Percentiles rank a stretch among this genome's conserved stretches.
These are phyloP conservation scores for Paraescarpia echinospica DNA, from an alignment of 1,140 invertebrate genomes.

Conservation along the genomic window DNA sequence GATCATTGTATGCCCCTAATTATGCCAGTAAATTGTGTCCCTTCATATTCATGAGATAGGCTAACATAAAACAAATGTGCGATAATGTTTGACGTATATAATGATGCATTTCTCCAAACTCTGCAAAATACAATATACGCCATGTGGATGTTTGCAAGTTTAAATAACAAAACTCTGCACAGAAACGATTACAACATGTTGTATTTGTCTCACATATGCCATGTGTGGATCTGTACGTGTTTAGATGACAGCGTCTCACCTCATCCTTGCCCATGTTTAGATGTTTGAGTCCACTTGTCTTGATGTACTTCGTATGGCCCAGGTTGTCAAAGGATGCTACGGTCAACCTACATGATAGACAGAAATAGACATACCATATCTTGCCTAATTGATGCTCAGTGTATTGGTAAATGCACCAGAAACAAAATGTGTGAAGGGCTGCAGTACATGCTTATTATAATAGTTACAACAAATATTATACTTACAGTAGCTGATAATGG, in stretches of 20 bases:
- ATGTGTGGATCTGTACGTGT: background rate
- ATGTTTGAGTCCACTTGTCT: conserved; percentile 65
- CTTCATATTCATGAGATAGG: background rate
- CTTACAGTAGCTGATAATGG: too few relatives aligned
- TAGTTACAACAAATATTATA: background rate
- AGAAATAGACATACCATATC: conserved; percentile 55
- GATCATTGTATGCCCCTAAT: too few relatives aligned
- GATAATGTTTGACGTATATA: too few relatives aligned
- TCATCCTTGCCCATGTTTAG: conserved; percentile 68
- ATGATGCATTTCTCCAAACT: too few relatives aligned
- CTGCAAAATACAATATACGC: too few relatives aligned
- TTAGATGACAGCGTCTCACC: background rate
- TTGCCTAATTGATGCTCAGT: background rate
- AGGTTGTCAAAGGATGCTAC: conserved; percentile 69
- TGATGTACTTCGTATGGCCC: conserved; percentile 66
- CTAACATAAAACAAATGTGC: background rate
- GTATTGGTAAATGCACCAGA: background rate
- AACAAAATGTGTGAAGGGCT: background rate
- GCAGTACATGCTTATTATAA: background rate
- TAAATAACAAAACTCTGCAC: too few relatives aligned
- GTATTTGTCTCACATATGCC: too few relatives aligned
- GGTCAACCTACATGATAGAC: conserved; percentile 52
- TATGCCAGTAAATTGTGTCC: too few relatives aligned
- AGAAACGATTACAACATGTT: too few relatives aligned
- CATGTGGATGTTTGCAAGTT: too few relatives aligned